Conservation (phyloP, 2,888 invertebrate genomes). For the Gisinianus flammeolus region DNA sequence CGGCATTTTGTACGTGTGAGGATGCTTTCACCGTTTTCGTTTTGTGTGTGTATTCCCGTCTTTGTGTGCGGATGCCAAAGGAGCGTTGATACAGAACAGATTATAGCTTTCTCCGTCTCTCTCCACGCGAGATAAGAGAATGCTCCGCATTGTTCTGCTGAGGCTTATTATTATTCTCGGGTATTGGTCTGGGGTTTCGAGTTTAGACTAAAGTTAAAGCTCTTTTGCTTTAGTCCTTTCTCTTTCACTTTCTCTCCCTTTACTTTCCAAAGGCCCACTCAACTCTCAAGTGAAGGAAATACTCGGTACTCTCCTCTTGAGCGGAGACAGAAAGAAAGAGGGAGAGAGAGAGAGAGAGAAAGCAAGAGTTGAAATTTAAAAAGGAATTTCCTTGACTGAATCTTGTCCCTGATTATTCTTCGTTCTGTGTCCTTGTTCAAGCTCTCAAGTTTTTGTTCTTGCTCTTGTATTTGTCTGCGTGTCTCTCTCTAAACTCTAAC, state of each 20-base stretch:
- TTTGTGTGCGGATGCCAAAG: too few species aligned
- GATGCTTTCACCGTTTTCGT: not conserved
- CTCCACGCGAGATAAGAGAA: not conserved
- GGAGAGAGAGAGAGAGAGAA: not conserved
- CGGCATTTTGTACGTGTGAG: not conserved
- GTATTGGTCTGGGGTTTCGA: not conserved
- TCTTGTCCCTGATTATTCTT: too few species aligned
- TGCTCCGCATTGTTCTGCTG: not conserved
- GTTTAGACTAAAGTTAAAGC: not conserved
- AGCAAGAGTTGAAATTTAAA: not conserved
- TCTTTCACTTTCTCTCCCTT: too few species aligned
- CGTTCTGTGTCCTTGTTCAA: not conserved
- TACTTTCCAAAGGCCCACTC: not conserved
- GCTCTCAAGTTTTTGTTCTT: not conserved
- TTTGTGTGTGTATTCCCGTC: too few species aligned
- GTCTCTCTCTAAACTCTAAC: conserved; percentile 13
- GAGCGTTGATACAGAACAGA: not conserved
- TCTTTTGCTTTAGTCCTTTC: too few species aligned
- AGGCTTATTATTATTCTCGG: not conserved
- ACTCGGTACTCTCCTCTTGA: not conserved
- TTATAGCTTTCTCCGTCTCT: not conserved
- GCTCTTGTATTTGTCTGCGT: not conserved
- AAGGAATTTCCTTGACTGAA: conserved; percentile 4
- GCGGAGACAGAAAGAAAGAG: not conserved
- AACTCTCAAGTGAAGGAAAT: too few species aligned